These are phyloP conservation scores for Meloe dianella DNA, from an alignment of 2,888 invertebrate species.

Conservation along the genomic window DNA sequence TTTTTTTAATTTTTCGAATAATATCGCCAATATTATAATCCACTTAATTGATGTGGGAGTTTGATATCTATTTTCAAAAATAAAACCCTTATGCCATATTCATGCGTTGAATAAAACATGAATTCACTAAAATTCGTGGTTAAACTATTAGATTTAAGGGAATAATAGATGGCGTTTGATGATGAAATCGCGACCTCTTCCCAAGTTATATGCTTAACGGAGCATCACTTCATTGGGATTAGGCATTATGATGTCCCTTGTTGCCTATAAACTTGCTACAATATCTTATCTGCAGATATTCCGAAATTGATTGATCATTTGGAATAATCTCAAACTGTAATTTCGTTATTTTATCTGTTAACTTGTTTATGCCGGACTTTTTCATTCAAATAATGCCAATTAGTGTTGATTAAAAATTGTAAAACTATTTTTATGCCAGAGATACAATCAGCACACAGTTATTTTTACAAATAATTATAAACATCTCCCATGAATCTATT, in stretches of 20 bases:
- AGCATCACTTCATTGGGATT: conserved; percentile 30
- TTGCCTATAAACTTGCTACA: not conserved
- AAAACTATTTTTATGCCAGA: too few species aligned
- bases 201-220: conserved; percentile 38
- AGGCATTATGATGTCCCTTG: not conserved
- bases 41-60: not conserved
- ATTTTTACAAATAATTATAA: too few species aligned
- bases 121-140: conserved; percentile 19
- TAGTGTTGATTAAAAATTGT: too few species aligned
- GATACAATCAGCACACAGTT: too few species aligned
- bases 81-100: too few species aligned
- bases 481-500: not conserved
- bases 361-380: too few species aligned
- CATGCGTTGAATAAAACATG: not conserved
- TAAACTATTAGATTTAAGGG: conserved; percentile 35
- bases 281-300: not conserved
- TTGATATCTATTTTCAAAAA: not conserved
- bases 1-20: too few species aligned
- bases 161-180: conserved; percentile 47
- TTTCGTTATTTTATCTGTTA: not conserved
- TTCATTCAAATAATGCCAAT: too few species aligned
- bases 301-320: not conserved
- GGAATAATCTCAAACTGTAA: not conserved
- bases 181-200: conserved; percentile 41
- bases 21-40: not conserved